These are phyloP conservation scores for Trichonephila clavipes DNA, from an alignment of 1,140 invertebrate species.

Conservation along the genomic window DNA sequence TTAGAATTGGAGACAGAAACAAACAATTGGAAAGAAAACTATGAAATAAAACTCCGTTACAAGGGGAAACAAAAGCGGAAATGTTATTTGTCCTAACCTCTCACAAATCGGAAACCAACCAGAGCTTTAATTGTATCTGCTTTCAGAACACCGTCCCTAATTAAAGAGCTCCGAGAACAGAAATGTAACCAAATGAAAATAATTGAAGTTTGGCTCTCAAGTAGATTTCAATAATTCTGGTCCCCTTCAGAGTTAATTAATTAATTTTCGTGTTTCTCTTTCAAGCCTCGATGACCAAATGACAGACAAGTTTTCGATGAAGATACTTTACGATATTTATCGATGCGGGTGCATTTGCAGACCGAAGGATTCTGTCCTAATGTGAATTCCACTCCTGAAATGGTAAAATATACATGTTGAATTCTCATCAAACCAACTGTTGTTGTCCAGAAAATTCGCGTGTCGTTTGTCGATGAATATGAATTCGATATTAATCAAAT, in stretches of 20 bases:
- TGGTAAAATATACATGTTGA: not conserved
- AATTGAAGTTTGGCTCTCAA: slow-evolving; percentile 29
- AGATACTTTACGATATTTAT: not conserved
- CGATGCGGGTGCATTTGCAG: not conserved
- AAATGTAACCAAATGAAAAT: slow-evolving; percentile 59
- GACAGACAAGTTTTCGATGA: not conserved
- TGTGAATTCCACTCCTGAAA: not conserved
- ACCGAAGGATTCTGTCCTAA: not conserved
- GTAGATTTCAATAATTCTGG: slow-evolving; percentile 49
- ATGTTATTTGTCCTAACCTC: too few species aligned
- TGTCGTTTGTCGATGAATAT: too few species aligned
- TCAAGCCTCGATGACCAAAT: slow-evolving; percentile 14
- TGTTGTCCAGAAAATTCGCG: too few species aligned
- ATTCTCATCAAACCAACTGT: too few species aligned
- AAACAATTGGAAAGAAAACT: too few species aligned
- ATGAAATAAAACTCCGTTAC: too few species aligned
- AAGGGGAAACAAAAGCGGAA: too few species aligned
- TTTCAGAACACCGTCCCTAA: not conserved
- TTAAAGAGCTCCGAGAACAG: not conserved
- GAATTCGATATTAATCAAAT: too few species aligned
- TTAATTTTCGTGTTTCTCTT: slow-evolving; percentile 52
- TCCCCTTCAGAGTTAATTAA: slow-evolving; percentile 31
- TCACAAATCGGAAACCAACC: too few species aligned
- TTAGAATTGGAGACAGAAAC: too few species aligned
- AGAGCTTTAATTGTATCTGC: not conserved